A percentile compares a stretch with the other conserved stretches of the same genome.
Conservation (phyloP, 1,140 invertebrate species). For the Centruroides vittatus region DNA sequence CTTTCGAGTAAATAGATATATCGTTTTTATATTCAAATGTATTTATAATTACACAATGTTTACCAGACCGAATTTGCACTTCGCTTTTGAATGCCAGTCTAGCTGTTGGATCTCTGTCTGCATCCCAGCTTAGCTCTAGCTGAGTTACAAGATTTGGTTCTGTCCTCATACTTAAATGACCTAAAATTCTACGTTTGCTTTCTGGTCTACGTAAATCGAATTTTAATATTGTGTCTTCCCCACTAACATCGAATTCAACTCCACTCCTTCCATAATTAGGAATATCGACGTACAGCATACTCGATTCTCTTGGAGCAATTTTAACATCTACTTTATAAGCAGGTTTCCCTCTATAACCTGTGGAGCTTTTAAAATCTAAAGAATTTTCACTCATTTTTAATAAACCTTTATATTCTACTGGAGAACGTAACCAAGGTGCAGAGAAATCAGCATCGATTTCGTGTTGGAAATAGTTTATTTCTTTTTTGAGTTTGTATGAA, state of each 20-base stretch:
- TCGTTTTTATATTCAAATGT: constrained; percentile 3
- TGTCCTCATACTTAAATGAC: background rate
- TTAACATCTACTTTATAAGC: constrained; percentile 2
- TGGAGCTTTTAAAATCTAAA: background rate
- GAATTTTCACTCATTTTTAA: background rate
- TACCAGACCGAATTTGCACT: background rate
- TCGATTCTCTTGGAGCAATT: background rate
- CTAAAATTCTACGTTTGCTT: background rate
- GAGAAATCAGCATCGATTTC: constrained; percentile 8
- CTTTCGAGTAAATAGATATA: constrained; percentile 5
- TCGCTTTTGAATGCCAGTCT: constrained; percentile 2
- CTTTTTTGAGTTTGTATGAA: constrained; percentile 3
- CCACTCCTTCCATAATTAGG: constrained; percentile 1
- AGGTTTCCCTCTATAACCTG: background rate
- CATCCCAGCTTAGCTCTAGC: constrained; percentile 10
- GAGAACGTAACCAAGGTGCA: background rate
- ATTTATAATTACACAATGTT: constrained; percentile 4
- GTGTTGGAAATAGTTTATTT: constrained; percentile 5
- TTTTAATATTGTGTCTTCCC: background rate
- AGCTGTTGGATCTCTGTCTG: constrained; percentile 3
- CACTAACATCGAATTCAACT: background rate
- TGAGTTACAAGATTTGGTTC: background rate
- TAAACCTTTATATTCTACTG: background rate
- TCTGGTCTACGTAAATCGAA: background rate
- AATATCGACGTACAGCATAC: background rate